These are phyloP conservation scores for Rhinella marina DNA, from an alignment of 2,797 vertebrate species.

Conservation along the genomic window DNA sequence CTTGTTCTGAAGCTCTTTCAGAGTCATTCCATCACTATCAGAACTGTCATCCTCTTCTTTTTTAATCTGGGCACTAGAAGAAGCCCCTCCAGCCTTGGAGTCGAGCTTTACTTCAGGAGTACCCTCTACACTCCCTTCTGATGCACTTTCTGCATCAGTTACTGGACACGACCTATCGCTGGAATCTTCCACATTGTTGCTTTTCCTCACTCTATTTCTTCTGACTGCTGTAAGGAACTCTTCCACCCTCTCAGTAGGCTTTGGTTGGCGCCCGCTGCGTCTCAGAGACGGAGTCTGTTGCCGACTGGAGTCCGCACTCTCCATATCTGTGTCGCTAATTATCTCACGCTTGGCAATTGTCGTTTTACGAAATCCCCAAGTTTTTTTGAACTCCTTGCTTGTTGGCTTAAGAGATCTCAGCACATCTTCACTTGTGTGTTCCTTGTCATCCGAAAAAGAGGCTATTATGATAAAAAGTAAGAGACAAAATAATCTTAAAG, in stretches of 20 bases:
- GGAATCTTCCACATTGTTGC: constrained; percentile 79
- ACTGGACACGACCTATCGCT: constrained; percentile 77
- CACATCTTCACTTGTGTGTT: constrained; percentile 73
- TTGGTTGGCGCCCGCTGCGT: constrained; percentile 75
- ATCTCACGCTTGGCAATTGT: constrained; percentile 91
- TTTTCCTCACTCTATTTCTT: constrained; percentile 73
- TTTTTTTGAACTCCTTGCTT: constrained; percentile 88
- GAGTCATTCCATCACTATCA: constrained; percentile 84
- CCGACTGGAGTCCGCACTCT: constrained; percentile 73
- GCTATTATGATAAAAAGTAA: constrained; percentile 53
- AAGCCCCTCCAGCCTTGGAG: constrained; percentile 59
- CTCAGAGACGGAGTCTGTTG: constrained; percentile 74
- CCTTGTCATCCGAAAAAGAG: constrained; percentile 73
- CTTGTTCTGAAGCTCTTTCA: constrained; percentile 78
- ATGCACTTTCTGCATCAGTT: constrained; percentile 80
- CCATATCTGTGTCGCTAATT: constrained; percentile 75
- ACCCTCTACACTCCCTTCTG: constrained; percentile 79
- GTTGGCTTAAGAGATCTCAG: constrained; percentile 79
- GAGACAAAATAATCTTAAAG: neutral
- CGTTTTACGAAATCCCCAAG: constrained; percentile 93
- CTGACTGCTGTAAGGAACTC: constrained; percentile 88
- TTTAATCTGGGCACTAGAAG: constrained; percentile 63
- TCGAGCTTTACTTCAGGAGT: constrained; percentile 73
- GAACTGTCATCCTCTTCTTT: constrained; percentile 75
- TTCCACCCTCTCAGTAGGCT: constrained; percentile 91